Base-by-base conservation (phyloP, 2,888 invertebrate genomes). In the Drosophila tripunctata region DNA sequence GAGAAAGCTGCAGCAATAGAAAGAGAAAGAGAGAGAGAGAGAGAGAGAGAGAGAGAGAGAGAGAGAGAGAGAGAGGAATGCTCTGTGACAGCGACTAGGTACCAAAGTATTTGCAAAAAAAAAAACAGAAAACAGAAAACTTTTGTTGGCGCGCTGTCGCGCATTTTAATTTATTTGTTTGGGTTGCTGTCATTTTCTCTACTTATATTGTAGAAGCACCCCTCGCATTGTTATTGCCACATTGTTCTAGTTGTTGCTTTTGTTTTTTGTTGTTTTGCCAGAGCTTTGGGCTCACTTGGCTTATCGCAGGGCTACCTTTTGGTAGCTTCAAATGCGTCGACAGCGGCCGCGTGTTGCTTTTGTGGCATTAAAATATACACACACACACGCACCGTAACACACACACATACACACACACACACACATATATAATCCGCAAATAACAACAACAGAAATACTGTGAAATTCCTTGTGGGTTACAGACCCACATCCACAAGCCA, bases 151-250 rank as follows among this genome's bases (percentile, higher is more conserved):
- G 75, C 74, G 83, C 83, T 88, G 88, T 88, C 86, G 85, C 87
- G 88, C 89, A 88, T 88, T 89, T 88, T 89, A 88, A 88, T 88
- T 89, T 88, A 87, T 88, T 84, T 87, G 77, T 82, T 87, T 82
- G 82, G 87, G 75, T 62, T 81, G 58, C 85, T 85, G 79, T 82
- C 87, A 85, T 81, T 82, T 81, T 87, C 79, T 81, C 77, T 75
- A 77, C 40, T 43, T 43, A 51, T 40, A 21, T 43, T 43, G 40
- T 40, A 21, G 30, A 31, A 8, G 14, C 43, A 8, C 54, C 38
- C 50, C 51, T 57, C 24, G 33, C 35, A 75, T 68, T 75, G 82
- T 81, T 75, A 68, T 71, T 69, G 71, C 77, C 72, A 66, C 60
- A 61, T 70, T 72, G 36, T 36, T 35, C 7, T 15, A 17, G 36